Conservation (phyloP, 92 coral and sea anemone genomes). For the Meandrina meandrites region DNA sequence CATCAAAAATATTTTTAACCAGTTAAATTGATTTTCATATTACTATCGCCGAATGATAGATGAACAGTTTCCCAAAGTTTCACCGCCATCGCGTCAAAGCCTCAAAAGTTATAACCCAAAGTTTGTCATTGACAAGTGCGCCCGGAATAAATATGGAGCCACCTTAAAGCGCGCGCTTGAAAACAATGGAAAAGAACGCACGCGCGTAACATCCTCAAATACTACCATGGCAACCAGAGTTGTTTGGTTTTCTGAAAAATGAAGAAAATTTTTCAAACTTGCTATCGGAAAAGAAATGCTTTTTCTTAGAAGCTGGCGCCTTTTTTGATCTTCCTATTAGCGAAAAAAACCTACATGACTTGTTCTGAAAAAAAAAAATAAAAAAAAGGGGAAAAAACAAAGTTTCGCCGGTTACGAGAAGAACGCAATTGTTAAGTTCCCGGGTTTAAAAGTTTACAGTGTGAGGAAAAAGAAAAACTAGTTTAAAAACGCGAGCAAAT, state of each 20-base stretch:
- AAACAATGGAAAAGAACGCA: not conserved
- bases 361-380: not conserved
- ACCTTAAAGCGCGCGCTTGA: not conserved
- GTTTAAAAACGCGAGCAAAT: not conserved
- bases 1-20: no score
- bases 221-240: slow-evolving; percentile 2
- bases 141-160: no score
- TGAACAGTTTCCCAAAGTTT: no score
- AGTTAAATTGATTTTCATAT: no score
- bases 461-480: not conserved
- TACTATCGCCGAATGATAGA: no score
- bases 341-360: not conserved
- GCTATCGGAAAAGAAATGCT: not conserved
- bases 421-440: not conserved
- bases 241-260: not conserved
- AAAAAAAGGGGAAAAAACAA: no score
- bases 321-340: not conserved
- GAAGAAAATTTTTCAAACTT: not conserved
- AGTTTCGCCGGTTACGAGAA: no score
- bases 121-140: no score
- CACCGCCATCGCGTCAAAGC: no score
- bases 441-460: no score
- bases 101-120: no score
- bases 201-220: not conserved
- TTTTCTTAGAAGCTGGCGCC: not conserved